These are phyloP conservation scores for Anabacerthia variegaticeps DNA, from an alignment of 2,797 vertebrate genomes.

Conservation along the genomic window DNA sequence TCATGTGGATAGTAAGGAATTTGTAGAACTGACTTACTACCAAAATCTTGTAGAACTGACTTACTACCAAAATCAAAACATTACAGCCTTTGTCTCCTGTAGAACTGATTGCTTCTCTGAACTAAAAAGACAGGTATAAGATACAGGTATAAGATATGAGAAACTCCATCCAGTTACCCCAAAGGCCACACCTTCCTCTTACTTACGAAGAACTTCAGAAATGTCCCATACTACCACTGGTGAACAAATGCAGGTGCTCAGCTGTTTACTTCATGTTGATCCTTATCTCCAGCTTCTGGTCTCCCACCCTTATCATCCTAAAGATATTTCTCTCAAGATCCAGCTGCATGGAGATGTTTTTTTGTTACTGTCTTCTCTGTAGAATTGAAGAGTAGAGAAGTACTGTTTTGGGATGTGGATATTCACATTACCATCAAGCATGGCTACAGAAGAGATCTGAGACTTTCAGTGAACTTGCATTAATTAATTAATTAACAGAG, in stretches of 20 bases:
- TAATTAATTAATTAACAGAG: background rate
- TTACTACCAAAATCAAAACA: background rate
- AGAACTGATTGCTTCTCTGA: background rate
- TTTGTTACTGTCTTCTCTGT: background rate
- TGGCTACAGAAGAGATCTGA: background rate
- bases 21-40: background rate
- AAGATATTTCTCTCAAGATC: background rate
- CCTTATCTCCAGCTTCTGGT: background rate
- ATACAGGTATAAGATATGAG: background rate
- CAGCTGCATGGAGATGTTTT: background rate
- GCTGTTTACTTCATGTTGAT: background rate
- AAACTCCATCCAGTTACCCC: background rate
- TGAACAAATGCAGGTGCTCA: background rate
- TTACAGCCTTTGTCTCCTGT: background rate
- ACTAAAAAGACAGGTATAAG: background rate
- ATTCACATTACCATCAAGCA: background rate
- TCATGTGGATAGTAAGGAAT: background rate
- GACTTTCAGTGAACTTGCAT: background rate
- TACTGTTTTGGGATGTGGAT: background rate
- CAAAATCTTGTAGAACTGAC: background rate
- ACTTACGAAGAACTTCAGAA: background rate
- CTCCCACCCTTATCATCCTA: background rate
- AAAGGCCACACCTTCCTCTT: background rate
- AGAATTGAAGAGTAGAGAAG: background rate
- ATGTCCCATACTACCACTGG: background rate